These are phyloP conservation scores for Melanotaenia maccullochi DNA, from an alignment of 2,797 vertebrate genomes.

Conservation along the genomic window DNA sequence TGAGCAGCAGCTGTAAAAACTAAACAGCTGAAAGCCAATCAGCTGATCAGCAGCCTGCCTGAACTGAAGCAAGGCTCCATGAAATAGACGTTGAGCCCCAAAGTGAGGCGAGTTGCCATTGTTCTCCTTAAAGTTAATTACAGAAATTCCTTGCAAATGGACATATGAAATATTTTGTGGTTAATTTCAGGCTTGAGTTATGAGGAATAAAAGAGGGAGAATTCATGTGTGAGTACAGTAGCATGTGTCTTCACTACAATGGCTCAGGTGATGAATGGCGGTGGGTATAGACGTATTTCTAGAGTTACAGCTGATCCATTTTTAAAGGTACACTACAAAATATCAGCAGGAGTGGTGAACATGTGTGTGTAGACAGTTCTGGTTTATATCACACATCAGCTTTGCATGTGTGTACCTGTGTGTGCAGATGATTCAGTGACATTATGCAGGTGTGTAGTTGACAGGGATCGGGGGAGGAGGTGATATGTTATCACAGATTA, in stretches of 20 bases:
- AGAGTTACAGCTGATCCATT: slow-evolving; percentile 51
- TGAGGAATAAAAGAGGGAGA: slow-evolving; percentile 30
- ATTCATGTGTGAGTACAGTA: slow-evolving; percentile 27
- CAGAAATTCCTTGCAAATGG: slow-evolving; percentile 16
- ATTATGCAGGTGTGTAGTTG: slow-evolving; percentile 46
- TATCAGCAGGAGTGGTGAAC: slow-evolving; percentile 29
- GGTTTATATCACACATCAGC: slow-evolving; percentile 41
- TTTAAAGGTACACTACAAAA: slow-evolving; percentile 47
- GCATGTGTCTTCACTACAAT: slow-evolving; percentile 32
- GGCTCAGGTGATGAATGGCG: slow-evolving; percentile 52
- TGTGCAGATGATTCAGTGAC: slow-evolving; percentile 39
- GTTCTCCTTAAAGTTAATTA: slow-evolving; percentile 34
- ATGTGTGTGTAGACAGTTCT: slow-evolving; percentile 53
- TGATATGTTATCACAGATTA: slow-evolving; percentile 27
- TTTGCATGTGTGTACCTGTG: slow-evolving; percentile 36
- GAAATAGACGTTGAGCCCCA: slow-evolving; percentile 12
- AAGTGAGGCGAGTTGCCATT: background rate
- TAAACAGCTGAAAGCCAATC: slow-evolving; percentile 27
- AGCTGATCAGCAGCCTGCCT: slow-evolving; percentile 13
- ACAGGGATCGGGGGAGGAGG: slow-evolving; percentile 1
- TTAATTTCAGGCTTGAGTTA: slow-evolving; percentile 44
- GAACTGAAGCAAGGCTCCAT: slow-evolving; percentile 12
- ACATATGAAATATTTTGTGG: slow-evolving; percentile 36
- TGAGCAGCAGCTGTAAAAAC: slow-evolving; percentile 1
- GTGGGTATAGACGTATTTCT: slow-evolving; percentile 35